Evolutionary conservation across 2,797 vertebrate genomes (phyloP).

Genomic region (Masticophis lateralis): DNA sequence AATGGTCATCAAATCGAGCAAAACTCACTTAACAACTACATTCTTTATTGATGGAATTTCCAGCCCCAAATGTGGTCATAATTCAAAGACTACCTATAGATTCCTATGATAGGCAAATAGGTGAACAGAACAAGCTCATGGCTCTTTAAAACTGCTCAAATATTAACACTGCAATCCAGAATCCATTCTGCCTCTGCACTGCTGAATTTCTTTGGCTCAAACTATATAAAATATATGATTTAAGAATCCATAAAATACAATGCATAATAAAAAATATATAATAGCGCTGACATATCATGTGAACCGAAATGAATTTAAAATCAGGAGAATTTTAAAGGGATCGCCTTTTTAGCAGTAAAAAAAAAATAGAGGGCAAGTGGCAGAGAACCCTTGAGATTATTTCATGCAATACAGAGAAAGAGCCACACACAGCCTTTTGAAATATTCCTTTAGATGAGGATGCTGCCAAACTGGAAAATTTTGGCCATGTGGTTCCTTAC

Average conservation of each 20-base stretch:
- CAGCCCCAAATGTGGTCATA: too few species aligned
- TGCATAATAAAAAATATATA: constrained; percentile 9
- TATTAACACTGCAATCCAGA: not conserved
- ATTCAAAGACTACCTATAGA: not conserved
- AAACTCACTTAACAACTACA: too few species aligned
- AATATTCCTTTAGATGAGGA: not conserved
- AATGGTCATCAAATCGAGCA: too few species aligned
- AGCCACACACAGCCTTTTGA: not conserved
- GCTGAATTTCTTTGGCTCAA: not conserved
- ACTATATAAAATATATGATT: not conserved
- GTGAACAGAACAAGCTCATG: not conserved
- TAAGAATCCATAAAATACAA: not conserved
- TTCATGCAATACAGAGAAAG: not conserved
- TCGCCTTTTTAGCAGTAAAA: not conserved
- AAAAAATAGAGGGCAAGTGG: not conserved
- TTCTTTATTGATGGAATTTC: too few species aligned
- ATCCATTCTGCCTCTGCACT: not conserved
- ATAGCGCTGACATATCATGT: constrained; percentile 7
- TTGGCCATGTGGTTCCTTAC: not conserved
- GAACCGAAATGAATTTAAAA: not conserved
- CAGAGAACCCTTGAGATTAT: not conserved
- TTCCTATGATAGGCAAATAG: not conserved
- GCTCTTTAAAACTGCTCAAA: not conserved
- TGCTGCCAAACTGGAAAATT: not conserved
- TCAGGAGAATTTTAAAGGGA: not conserved